Percentiles rank a stretch among this genome's conserved stretches.
These are phyloP conservation scores for Temnothorax longispinosus DNA, from an alignment of 1,140 invertebrate genomes.

Conservation along the genomic window DNA sequence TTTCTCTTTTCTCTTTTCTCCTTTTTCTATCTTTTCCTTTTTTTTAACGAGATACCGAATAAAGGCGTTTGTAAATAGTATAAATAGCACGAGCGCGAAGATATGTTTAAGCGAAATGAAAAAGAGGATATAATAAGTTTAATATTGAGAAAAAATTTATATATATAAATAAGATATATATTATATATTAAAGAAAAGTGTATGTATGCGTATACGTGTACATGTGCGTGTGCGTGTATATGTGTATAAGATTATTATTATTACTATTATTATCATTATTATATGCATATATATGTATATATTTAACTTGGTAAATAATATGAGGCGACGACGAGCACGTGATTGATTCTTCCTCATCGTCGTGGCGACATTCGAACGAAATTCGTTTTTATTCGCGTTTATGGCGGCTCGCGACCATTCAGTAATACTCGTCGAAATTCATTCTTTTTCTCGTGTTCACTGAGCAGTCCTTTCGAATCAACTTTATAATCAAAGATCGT, in stretches of 20 bases:
- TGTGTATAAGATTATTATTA: constrained; percentile 66
- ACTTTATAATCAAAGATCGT: neutral
- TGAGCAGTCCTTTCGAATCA: neutral
- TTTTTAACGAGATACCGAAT: constrained; percentile 56
- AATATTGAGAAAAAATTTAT: constrained; percentile 79
- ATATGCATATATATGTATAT: constrained; percentile 79
- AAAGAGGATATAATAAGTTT: constrained; percentile 84
- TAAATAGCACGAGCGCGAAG: constrained; percentile 82
- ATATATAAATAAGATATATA: constrained; percentile 84
- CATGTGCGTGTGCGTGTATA: constrained; percentile 67
- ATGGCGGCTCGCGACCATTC: constrained; percentile 4
- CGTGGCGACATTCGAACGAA: constrained; percentile 23
- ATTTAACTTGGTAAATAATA: constrained; percentile 85
- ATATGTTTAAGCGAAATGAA: constrained; percentile 80
- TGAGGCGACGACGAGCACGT: constrained; percentile 77
- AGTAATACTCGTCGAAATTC: neutral
- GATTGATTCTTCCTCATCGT: constrained; percentile 67
- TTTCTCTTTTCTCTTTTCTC: neutral
- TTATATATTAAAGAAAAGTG: constrained; percentile 74
- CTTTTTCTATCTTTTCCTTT: neutral
- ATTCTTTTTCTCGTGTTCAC: neutral
- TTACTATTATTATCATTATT: constrained; percentile 64
- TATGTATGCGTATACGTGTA: constrained; percentile 69
- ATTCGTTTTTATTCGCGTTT: constrained; percentile 6
- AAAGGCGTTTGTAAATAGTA: constrained; percentile 84